Percentiles rank a stretch among this genome's conserved stretches.
phyloP scores from a whole-genome alignment of 2,113 vertebrate species.

The Clarias magur region DNA sequence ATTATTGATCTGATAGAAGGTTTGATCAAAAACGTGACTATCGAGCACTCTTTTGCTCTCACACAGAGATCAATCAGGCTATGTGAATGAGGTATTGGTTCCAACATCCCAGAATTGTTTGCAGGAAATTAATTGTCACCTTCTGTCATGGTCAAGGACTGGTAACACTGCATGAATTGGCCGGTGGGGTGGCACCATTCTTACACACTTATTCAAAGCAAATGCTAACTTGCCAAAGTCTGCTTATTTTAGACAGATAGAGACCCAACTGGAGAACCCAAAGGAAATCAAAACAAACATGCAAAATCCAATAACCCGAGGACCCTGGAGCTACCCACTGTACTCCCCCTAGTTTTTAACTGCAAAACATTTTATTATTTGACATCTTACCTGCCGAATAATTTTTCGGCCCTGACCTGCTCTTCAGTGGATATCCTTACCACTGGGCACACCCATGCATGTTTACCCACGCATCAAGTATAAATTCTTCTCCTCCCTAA shows the following conservation, averaged over 20 bases:
- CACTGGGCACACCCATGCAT: no score
- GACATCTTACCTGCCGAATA: neutral
- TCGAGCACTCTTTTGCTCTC: neutral
- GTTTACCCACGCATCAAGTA: no score
- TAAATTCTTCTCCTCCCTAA: no score
- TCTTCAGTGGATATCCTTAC: no score
- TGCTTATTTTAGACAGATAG: neutral
- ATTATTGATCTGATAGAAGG: neutral
- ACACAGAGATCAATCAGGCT: constrained; percentile 61
- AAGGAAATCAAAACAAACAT: neutral
- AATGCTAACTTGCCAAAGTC: no score
- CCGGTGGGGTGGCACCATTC: neutral
- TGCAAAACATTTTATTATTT: neutral
- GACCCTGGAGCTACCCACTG: neutral
- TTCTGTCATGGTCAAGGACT: neutral
- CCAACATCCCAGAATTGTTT: neutral
- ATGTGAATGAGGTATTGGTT: constrained; percentile 41
- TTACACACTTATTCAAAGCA: neutral
- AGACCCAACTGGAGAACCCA: neutral
- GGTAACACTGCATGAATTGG: neutral
- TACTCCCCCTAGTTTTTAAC: neutral
- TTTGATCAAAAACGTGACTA: no score
- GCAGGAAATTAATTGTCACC: neutral
- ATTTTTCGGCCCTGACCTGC: no score
- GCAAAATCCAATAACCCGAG: neutral